Conservation (phyloP, 1,140 invertebrate species). For the Hesperophylax magnus region DNA sequence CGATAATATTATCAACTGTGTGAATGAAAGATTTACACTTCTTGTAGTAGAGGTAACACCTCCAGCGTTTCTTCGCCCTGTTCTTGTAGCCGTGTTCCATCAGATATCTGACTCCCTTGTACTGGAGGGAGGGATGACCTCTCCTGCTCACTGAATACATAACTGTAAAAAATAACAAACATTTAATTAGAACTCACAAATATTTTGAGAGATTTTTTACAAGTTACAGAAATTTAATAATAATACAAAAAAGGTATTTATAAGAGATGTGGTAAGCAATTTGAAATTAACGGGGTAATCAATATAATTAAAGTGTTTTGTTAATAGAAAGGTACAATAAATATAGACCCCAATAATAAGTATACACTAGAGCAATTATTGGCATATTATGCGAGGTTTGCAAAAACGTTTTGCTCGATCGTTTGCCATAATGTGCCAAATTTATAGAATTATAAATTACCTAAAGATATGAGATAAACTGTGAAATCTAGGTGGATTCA, state of each 20-base stretch:
- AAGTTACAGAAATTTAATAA: too few relatives aligned
- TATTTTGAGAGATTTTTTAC: background rate
- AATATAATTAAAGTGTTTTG: too few relatives aligned
- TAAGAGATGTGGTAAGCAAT: background rate
- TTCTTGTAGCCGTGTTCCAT: slow-evolving; percentile 10
- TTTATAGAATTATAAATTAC: too few relatives aligned
- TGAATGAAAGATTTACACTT: slow-evolving; percentile 30
- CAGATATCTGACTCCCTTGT: background rate
- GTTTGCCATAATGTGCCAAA: too few relatives aligned
- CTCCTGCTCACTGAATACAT: background rate
- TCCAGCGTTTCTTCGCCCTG: slow-evolving; percentile 22
- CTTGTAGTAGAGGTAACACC: slow-evolving; percentile 19
- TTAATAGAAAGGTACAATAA: too few relatives aligned
- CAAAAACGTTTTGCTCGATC: too few relatives aligned
- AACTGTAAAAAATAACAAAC: slow-evolving; percentile 3
- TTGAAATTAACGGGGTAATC: background rate
- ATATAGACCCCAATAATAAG: too few relatives aligned
- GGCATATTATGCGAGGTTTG: too few relatives aligned
- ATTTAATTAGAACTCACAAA: background rate
- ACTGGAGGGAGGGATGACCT: background rate
- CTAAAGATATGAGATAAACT: too few relatives aligned
- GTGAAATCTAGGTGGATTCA: too few relatives aligned
- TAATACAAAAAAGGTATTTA: background rate
- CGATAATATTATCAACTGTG: slow-evolving; percentile 31
- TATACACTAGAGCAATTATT: too few relatives aligned